phyloP scores from a whole-genome alignment of 2,888 invertebrate genomes.

The Frankliniella fusca region DNA sequence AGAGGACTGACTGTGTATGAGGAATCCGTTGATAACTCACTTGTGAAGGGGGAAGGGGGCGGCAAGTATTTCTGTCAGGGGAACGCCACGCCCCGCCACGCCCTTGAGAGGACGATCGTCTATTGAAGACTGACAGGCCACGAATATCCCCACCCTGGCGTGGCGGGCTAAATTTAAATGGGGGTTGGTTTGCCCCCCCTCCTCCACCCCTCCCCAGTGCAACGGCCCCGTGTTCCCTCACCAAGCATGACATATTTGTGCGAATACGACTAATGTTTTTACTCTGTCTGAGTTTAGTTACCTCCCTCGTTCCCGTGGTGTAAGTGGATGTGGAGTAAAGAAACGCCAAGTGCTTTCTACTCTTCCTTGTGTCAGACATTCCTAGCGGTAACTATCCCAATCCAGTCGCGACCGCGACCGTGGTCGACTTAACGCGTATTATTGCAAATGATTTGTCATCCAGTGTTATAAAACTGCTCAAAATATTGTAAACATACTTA shows the following conservation, averaged over 20 bases:
- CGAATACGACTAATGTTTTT: not conserved
- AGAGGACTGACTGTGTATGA: not conserved
- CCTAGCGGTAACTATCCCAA: not conserved
- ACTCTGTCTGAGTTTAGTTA: not conserved
- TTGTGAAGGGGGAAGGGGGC: not conserved
- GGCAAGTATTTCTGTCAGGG: not conserved
- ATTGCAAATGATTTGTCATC: too few relatives aligned
- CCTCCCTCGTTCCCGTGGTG: not conserved
- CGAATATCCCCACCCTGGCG: not conserved
- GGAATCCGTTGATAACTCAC: conserved; percentile 13
- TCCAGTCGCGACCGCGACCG: too few relatives aligned
- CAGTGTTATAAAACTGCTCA: too few relatives aligned
- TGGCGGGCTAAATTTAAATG: conserved; percentile 12
- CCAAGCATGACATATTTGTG: too few relatives aligned
- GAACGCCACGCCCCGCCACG: not conserved
- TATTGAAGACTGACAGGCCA: conserved; percentile 21
- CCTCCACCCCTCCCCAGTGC: not conserved
- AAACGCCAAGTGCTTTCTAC: not conserved
- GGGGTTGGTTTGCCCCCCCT: not conserved
- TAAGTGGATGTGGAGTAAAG: not conserved
- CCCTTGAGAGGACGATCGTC: conserved; percentile 23
- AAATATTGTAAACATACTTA: too few relatives aligned
- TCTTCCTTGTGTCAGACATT: conserved; percentile 10
- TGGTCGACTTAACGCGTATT: too few relatives aligned
- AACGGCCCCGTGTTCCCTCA: not conserved